Percentiles rank a stretch among this genome's conserved stretches.
Conservation (phyloP, 2,113 vertebrate genomes). For the Turnix velox region DNA sequence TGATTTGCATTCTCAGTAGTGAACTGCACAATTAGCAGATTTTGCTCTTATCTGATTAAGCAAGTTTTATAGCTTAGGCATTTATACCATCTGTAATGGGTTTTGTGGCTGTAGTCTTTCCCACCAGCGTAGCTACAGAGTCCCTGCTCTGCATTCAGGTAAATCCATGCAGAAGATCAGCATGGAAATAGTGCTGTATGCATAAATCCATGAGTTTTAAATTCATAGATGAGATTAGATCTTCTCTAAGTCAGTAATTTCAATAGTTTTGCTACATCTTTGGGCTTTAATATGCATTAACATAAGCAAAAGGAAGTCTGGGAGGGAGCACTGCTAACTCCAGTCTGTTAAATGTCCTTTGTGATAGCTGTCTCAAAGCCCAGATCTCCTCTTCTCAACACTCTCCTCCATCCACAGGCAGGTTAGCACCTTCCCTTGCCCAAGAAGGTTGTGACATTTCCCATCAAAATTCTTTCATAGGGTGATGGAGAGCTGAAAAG, state of each 20-base stretch:
- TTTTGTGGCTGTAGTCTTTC: not conserved
- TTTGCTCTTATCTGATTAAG: slow-evolving; percentile 24
- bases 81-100: not conserved
- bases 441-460: not conserved
- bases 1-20: slow-evolving; percentile 25
- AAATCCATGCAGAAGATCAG: not conserved
- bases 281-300: not conserved
- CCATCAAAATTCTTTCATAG: not conserved
- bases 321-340: not conserved
- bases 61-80: not conserved
- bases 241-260: not conserved
- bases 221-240: not conserved
- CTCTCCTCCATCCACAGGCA: not conserved
- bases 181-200: not conserved
- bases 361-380: not conserved
- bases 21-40: slow-evolving; percentile 33
- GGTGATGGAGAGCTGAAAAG: not conserved
- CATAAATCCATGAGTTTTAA: not conserved
- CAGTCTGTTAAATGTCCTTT: not conserved
- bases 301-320: not conserved
- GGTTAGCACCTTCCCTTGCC: not conserved
- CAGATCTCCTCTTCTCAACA: not conserved
- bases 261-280: not conserved
- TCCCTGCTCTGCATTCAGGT: not conserved
- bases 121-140: not conserved